Evolutionary conservation across 2,888 invertebrate species (phyloP).

Genomic region (Caradrina clavipalpis): DNA sequence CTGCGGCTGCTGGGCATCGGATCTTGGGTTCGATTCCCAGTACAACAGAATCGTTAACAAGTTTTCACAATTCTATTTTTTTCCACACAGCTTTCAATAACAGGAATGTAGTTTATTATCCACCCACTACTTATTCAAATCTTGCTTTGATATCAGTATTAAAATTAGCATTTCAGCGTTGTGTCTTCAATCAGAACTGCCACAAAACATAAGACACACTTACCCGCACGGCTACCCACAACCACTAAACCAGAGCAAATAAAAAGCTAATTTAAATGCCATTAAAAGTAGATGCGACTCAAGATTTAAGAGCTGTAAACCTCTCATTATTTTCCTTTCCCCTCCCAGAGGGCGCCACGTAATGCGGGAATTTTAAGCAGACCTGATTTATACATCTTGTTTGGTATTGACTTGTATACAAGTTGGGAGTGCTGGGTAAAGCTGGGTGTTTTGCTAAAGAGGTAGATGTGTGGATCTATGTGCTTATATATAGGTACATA

Average conservation of each 20-base stretch:
- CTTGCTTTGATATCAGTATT: background rate
- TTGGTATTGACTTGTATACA: conserved; percentile 60
- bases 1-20: too few relatives aligned
- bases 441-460: background rate
- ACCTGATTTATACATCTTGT: conserved; percentile 66
- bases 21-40: too few relatives aligned
- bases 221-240: conserved; percentile 40
- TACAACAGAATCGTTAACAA: too few relatives aligned
- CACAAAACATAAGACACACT: conserved; percentile 33
- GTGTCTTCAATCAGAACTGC: conserved; percentile 30
- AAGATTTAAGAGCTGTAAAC: conserved; percentile 78
- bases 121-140: background rate
- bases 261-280: conserved; percentile 90
- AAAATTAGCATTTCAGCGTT: background rate
- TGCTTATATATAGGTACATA: background rate
- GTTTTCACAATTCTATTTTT: too few relatives aligned
- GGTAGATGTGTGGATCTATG: background rate
- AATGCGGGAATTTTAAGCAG: conserved; percentile 68
- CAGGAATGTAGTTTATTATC: background rate
- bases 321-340: conserved; percentile 66
- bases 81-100: background rate
- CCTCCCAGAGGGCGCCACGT: conserved; percentile 61
- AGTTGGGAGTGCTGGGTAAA: conserved; percentile 9
- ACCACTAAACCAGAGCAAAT: conserved; percentile 77
- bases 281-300: conserved; percentile 87